Percentiles rank a stretch among this genome's conserved stretches.
phyloP scores from a whole-genome alignment of 2,113 vertebrate species.

The Pterocles orientalis region DNA sequence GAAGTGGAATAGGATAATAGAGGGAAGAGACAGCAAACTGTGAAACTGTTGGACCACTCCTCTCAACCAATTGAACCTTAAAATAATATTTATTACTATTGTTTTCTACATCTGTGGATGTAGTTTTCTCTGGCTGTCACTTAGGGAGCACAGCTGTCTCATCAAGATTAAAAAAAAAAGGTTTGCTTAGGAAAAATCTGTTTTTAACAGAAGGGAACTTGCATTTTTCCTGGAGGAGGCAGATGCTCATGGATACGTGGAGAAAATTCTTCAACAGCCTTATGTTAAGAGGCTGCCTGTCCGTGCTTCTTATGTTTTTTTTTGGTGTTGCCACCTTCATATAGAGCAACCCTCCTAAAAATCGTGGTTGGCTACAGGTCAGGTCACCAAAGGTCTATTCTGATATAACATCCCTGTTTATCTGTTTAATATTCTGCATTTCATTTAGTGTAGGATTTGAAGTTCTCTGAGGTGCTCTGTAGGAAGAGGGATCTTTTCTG shows the following conservation, averaged over 20 bases:
- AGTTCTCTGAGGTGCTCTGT: not conserved
- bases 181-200: not conserved
- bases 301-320: not conserved
- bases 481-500: not conserved
- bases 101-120: not conserved
- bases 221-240: not conserved
- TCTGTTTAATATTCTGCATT: not conserved
- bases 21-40: not conserved
- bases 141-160: not conserved
- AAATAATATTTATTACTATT: not conserved
- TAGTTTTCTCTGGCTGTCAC: not conserved
- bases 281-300: not conserved
- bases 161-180: not conserved
- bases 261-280: not conserved
- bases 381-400: not conserved
- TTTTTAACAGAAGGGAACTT: not conserved
- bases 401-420: not conserved
- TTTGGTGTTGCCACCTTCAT: not conserved
- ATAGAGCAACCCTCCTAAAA: not conserved
- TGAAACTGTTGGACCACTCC: not conserved
- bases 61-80: not conserved
- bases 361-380: not conserved
- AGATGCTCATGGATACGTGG: not conserved
- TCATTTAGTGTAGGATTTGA: not conserved
- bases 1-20: not conserved